Base-by-base conservation (phyloP, 2,797 vertebrate genomes). In the Peromyscus aztecus region DNA sequence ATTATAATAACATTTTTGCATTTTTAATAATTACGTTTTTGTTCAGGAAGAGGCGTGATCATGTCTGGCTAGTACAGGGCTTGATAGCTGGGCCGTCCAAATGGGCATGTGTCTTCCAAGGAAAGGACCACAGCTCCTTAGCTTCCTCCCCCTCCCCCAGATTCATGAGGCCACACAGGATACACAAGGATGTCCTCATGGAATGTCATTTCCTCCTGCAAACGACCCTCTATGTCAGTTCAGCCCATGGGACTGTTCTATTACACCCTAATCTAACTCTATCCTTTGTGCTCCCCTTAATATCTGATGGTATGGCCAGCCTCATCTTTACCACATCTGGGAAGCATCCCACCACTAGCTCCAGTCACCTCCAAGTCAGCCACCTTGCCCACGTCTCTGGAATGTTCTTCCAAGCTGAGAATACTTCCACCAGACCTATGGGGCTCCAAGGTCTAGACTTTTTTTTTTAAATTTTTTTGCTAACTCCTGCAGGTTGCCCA, bases 401-500 rank as follows among this genome's bases (percentile, higher is more conserved):
- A 95, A 73, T 88, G 8, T 11, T 94, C 49, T 94, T 67, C 63
- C 37, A 89, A 73, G 63, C 37, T 17, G 23, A 96, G 12, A 37
- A 34, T 4, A 4, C 19, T 29, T 1, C 31, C 0, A 31, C 10
- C 3, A 24, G 27, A 29, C 75, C 67, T 75, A 29, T 40, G 37
- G 16, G 27, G 16, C 23, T 23, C 27, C 55, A 55, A 14, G 34
- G 46, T 65, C 77, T 73, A 61, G 17, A 14, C 19, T 17, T 63
- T 34, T 49, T n/a, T 27, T 21, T 37, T n/a, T n/a, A n/a, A n/a
- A n/a, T 7, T 34, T 0, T 61, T 34, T n/a, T 14, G 5, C 4
- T 6, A 11, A 4, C 10, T 14, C 34, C 73, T 59, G 0, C 97
- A 99, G 99, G 99, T 99, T n/a, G 99, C 98, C 0, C 98, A 98